Conservation (phyloP, 2,797 vertebrate genomes). For the Urosaurus nigricauda region DNA sequence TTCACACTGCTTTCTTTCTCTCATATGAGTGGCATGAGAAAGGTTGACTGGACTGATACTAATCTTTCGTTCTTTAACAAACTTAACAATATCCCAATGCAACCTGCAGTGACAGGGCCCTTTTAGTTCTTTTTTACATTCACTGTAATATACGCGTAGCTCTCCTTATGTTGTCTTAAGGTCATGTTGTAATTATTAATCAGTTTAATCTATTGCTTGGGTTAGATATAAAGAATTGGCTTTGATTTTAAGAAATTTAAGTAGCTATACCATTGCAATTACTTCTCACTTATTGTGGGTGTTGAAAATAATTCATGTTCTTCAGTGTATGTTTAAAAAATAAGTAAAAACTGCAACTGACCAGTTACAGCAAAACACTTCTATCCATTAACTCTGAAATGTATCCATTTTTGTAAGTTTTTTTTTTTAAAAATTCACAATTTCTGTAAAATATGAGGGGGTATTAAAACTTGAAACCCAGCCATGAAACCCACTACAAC, state of each 20-base stretch:
- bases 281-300: neutral
- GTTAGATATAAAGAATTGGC: conserved; percentile 7
- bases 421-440: too few relatives aligned
- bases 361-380: neutral
- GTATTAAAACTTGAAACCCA: too few relatives aligned
- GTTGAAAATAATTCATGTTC: neutral
- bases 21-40: conserved; percentile 53
- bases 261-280: neutral
- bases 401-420: too few relatives aligned
- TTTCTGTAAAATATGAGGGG: neutral
- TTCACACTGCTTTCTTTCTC: conserved; percentile 59
- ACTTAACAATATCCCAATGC: conserved; percentile 57
- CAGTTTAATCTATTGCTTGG: conserved; percentile 12
- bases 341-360: neutral
- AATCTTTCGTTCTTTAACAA: conserved; percentile 31
- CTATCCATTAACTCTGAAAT: too few relatives aligned
- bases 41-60: conserved; percentile 65
- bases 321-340: neutral
- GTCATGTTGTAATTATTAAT: conserved; percentile 11
- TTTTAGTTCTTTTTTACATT: conserved; percentile 29
- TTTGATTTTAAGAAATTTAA: conserved; percentile 21
- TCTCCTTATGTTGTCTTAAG: conserved; percentile 39
- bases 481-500: too few relatives aligned
- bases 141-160: conserved; percentile 22
- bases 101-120: conserved; percentile 37